Base-by-base conservation (phyloP, 2,888 invertebrate genomes). In the Hirtodrosophila histrioides region DNA sequence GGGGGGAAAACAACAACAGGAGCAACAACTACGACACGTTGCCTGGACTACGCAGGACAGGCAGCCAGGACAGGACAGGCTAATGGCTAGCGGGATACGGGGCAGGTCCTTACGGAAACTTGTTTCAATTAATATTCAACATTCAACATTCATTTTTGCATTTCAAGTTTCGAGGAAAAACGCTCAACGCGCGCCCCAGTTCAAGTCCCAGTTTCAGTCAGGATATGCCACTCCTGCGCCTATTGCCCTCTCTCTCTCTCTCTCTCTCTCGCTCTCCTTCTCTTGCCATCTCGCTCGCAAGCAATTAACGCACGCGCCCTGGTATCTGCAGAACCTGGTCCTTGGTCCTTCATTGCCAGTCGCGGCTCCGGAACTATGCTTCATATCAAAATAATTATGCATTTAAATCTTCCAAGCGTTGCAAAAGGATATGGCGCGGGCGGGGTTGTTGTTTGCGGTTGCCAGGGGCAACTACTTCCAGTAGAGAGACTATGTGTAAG, bases 381-480 rank as follows among this genome's bases (percentile, higher is more conserved):
- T 85, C 88, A 78, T 87, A 87, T 84, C 80, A 72, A 81, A 71
- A 70, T 87, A 85, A 85, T 85, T 85, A 84, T 77, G 88, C 88
- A 88, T 76, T 82, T 86, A 88, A 88, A 83, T 88, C 88, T 86
- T 78, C 66, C 72, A 81, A 75, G 78, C 72, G 81, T 83, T 83
- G 84, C 86, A 60, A 66, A 73, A 80, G 85, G 85, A 86, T 65
- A 55, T 56, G 37, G 27, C 48, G 48, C 43, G 11, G 23, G 43
- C 24, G 63, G 49, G 43, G 36, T 48, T 62, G 70, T 58, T 80
- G 80, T 73, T 85, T 75, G 65, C 44, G 40, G 78, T 74, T 81
- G 77, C 56, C 77, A 71, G 60, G 40, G 70, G 62, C 83, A 83
- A 75, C 76, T 37, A 35, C 37, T 66, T 58, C 45, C 66, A 58